Base-by-base conservation (phyloP, 2,113 vertebrate species). In the Chrysochloris asiatica region DNA sequence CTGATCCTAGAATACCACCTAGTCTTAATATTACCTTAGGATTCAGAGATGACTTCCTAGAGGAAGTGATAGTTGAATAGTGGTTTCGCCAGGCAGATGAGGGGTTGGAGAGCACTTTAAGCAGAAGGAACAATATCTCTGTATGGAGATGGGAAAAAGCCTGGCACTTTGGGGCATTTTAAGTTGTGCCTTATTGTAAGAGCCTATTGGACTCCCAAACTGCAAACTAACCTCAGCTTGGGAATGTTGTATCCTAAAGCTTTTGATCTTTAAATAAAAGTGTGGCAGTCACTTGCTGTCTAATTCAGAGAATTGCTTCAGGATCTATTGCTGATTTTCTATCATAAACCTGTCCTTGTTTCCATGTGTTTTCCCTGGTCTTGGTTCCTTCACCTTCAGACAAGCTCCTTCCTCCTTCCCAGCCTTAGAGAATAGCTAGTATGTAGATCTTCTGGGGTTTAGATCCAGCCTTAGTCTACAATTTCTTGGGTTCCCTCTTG, bases 41-140 rank as follows among this genome's bases (percentile, higher is more conserved):
- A 72, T 80, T 88, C 59, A 72, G 76, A 56, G 72, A 92, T 77
- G 41, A 95, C 14, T 81, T 94, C 61, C 72, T 11, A 69, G 36
- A 77, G 63, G 26, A 79, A 52, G 56, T 72, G n/a, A 72, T 43
- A 38, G 10, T 69, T 75, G 54, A 83, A 92, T 22, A 73, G 11
- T 81, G 81, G 63, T 73, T 92, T 93, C 72, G 38, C 45, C 6
- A 48, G 87, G 22, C 63, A 87, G 67, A 47, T 76, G 82, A 90
- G 24, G 28, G 30, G n/a, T 79, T 75, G 56, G 63, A n/a, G 56
- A 52, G 52, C 19, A 28, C 30, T 36, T 47, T 48, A 75, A 28
- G 59, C 38, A 95, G 65, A 69, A 86, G 67, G 10, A 72, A 59
- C 4, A 13, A 3, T 47, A 45, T n/a, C 61, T 88, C 85, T 93